These are phyloP conservation scores for Donacobius atricapilla DNA, from an alignment of 2,113 vertebrate genomes.

Conservation along the genomic window DNA sequence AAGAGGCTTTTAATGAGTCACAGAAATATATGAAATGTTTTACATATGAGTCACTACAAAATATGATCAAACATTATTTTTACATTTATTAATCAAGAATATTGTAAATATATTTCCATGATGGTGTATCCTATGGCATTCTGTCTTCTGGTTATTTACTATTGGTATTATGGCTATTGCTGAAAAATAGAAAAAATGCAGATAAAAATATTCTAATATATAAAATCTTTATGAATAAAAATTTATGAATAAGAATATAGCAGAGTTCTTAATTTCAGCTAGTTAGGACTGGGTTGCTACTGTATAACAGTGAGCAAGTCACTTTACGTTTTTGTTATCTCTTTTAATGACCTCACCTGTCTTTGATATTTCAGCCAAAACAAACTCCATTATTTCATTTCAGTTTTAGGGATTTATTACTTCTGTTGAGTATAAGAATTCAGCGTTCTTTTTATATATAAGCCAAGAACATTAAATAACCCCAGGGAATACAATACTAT, in stretches of 20 bases:
- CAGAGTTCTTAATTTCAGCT: not conserved
- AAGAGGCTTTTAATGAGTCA: not conserved
- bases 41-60: not conserved
- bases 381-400: not conserved
- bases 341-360: not conserved
- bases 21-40: not conserved
- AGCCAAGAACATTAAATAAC: not conserved
- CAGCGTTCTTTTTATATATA: not conserved
- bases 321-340: not conserved
- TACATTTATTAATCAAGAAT: not conserved
- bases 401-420: not conserved
- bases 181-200: not conserved
- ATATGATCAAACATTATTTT: not conserved
- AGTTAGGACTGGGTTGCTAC: not conserved
- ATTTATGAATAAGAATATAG: not conserved
- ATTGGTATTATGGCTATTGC: not conserved
- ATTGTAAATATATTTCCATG: not conserved
- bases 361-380: not conserved
- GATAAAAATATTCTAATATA: not conserved
- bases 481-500: not conserved
- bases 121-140: not conserved
- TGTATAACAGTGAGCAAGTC: not conserved
- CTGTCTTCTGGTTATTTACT: not conserved
- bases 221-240: not conserved
- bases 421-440: not conserved